Percentiles rank a stretch among this genome's conserved stretches.
Conservation (phyloP, 2,888 invertebrate genomes). For the Stegophylla sp. region DNA sequence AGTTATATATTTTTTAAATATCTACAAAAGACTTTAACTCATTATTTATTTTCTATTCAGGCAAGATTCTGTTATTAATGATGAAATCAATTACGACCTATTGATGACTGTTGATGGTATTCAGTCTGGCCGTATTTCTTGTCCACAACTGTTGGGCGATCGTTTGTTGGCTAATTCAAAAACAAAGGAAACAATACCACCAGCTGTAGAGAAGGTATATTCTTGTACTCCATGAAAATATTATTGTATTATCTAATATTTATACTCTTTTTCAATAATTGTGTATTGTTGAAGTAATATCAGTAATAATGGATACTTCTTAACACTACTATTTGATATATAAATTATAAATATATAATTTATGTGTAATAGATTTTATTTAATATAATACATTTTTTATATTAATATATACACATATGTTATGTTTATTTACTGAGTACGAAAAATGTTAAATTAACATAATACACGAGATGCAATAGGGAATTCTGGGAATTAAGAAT, state of each 20-base stretch:
- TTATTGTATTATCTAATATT: neutral
- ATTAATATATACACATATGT: constrained; percentile 1
- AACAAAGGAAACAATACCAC: constrained; percentile 85
- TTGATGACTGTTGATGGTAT: constrained; percentile 78
- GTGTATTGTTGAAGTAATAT: neutral
- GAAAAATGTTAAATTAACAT: constrained; percentile 21
- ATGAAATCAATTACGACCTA: constrained; percentile 89
- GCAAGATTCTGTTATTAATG: constrained; percentile 86
- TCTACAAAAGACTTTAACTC: neutral
- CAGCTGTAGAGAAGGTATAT: constrained; percentile 69
- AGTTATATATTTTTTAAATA: neutral
- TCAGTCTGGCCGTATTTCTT: constrained; percentile 74
- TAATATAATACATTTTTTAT: constrained; percentile 8
- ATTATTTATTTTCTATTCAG: constrained; percentile 66
- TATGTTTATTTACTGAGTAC: constrained; percentile 19
- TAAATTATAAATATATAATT: neutral
- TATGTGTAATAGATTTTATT: constrained; percentile 9
- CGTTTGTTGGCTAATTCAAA: constrained; percentile 73
- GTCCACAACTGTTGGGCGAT: constrained; percentile 79
- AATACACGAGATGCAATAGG: constrained; percentile 32
- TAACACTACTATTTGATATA: constrained; percentile 35
- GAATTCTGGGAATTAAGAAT: constrained; percentile 35
- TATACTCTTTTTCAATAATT: constrained; percentile 1
- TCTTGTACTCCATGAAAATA: constrained; percentile 49
- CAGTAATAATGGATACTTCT: constrained; percentile 30